Evolutionary conservation across 2,113 vertebrate species (phyloP), one percentile per base, ranked within the genome.

Genomic region (Halichoerus grypus): DNA sequence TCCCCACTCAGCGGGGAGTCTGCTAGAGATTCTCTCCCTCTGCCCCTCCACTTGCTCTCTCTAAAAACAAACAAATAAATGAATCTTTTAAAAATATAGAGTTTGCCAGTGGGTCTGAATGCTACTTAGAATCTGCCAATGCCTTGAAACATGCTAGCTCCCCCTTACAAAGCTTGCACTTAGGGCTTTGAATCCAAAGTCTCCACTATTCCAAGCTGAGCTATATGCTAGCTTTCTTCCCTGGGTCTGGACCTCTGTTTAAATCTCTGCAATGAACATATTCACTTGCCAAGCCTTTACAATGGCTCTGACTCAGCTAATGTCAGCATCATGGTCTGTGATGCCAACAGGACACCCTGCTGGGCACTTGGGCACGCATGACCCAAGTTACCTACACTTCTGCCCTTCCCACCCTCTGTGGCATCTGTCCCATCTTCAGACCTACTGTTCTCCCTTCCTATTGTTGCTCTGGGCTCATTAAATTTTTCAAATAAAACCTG

Each of bases 281-380:
- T 33, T 53, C 46, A 18, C 11, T 53, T 59, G 22, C 74, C 28
- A 61, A 87, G 24, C 26, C 65, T 83, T 61, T 16, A 31, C 51
- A 8, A 33, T 46, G 69, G n/a, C 51, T 53, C 5, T 81, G 71
- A 76, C 26, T 71, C 71, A 46, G 67, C 21, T 69, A 19, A 6
- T 7, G 79, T 61, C 76, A 36, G 33, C 53, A 33, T 59, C 21
- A 31, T 8, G 11, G 42, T 19, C 63, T 26, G 1, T 24, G 63
- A 5, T 22, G 39, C 31, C 36, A 51, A 15, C 0, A 1, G 19
- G 81, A 94, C 65, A 26, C 49, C 59, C 4, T 0, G 18, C 36
- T n/a, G 55, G 57, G 57, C 82, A 39, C 51, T 7, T 7, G 36
- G 72, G 39, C 21, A 21, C 1, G 7, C 0, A 0, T 22, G 28